A percentile compares a stretch with the other conserved stretches of the same genome.
phyloP scores from a whole-genome alignment of 1,140 invertebrate species.

The Chrysopa pallens region DNA sequence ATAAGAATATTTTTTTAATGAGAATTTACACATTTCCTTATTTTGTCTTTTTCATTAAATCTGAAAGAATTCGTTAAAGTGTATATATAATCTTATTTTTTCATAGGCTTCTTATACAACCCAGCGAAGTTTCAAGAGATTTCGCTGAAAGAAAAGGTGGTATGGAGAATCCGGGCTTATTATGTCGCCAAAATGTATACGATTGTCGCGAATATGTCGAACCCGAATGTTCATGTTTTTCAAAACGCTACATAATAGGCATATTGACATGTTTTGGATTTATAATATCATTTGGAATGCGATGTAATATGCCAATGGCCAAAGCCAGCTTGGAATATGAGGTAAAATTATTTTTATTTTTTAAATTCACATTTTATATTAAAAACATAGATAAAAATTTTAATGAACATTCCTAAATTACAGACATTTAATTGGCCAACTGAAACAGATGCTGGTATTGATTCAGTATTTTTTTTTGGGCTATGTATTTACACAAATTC shows the following conservation, averaged over 20 bases:
- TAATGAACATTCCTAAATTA: too few species aligned
- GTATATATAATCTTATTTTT: too few species aligned
- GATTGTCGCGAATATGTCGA: conserved; percentile 78
- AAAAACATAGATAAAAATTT: too few species aligned
- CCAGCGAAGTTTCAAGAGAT: too few species aligned
- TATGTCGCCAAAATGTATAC: conserved; percentile 51
- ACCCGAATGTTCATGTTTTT: conserved; percentile 74
- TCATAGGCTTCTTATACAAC: conserved; percentile 19
- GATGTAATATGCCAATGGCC: conserved; percentile 93
- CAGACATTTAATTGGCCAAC: conserved; percentile 78
- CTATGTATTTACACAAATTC: conserved; percentile 95
- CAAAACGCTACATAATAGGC: conserved; percentile 75
- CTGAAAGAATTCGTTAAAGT: too few species aligned
- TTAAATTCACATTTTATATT: too few species aligned
- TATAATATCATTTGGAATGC: conserved; percentile 84
- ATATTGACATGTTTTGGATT: conserved; percentile 75
- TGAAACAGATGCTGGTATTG: conserved; percentile 77
- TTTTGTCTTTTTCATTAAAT: too few species aligned
- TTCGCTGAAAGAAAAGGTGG: conserved; percentile 38
- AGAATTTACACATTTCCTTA: too few species aligned
- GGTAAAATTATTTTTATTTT: too few species aligned
- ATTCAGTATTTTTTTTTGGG: conserved; percentile 99
- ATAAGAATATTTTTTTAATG: too few species aligned
- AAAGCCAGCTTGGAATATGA: conserved; percentile 54
- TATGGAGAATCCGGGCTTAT: conserved; percentile 35